A percentile compares a stretch with the other conserved stretches of the same genome.
These are phyloP conservation scores for Epirrhoe tristata DNA, from an alignment of 2,888 invertebrate genomes.

Conservation along the genomic window DNA sequence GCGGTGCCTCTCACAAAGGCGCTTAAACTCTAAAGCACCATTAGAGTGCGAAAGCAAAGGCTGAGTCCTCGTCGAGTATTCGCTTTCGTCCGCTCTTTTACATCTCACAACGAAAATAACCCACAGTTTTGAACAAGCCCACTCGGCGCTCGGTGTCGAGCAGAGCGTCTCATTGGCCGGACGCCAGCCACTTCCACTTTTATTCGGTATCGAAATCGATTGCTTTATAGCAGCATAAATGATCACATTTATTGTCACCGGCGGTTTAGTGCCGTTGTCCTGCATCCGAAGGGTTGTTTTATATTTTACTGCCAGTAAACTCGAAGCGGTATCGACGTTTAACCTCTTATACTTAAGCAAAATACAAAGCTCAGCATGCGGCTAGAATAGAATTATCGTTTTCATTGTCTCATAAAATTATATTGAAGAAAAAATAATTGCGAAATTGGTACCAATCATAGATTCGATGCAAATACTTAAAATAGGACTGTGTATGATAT, in stretches of 20 bases:
- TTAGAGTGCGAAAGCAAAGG: constrained; percentile 71
- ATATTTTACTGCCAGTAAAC: constrained; percentile 71
- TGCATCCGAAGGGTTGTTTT: constrained; percentile 67
- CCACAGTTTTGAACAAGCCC: constrained; percentile 63
- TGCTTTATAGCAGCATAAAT: constrained; percentile 76
- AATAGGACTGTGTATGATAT: neutral
- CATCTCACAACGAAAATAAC: constrained; percentile 69
- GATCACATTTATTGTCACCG: constrained; percentile 72
- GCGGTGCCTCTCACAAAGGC: constrained; percentile 61
- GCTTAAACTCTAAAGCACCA: constrained; percentile 69
- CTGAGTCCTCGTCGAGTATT: constrained; percentile 69
- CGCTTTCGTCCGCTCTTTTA: constrained; percentile 74
- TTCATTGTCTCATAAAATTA: neutral
- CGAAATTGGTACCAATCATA: neutral
- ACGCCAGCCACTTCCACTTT: constrained; percentile 74
- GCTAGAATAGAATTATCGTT: constrained; percentile 10
- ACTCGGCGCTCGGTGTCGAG: constrained; percentile 58
- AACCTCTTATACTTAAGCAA: constrained; percentile 48
- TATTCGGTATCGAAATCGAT: constrained; percentile 76
- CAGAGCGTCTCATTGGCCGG: constrained; percentile 72
- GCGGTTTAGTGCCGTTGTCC: constrained; percentile 67
- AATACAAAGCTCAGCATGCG: constrained; percentile 41
- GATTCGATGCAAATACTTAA: neutral
- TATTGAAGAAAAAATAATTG: neutral
- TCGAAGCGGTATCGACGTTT: constrained; percentile 56